phyloP scores from a whole-genome alignment of 2,113 vertebrate species.

The human region GRCh38 chr9:76854001-76854500 shows the following conservation, averaged over 20 bases:
- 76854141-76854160: conserved; percentile 92
- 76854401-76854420: not conserved
- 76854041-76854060: not conserved
- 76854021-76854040: conserved; percentile 4
- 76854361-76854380: not conserved
- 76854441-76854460: conserved; percentile 17
- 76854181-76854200: conserved; percentile 86
- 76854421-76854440: not conserved
- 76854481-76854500: not conserved
- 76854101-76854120: conserved; percentile 95
- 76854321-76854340: conserved; percentile 27
- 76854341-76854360: conserved; percentile 20
- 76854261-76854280: not conserved
- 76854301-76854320: not conserved
- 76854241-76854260: not conserved
- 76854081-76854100: conserved; percentile 38
- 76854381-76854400: not conserved
- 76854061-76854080: not conserved
- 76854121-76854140: conserved; percentile 91
- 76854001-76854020: not conserved
- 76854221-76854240: conserved; percentile 27
- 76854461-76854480: not conserved
- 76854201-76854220: conserved; percentile 86
- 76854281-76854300: not conserved
- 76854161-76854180: conserved; percentile 92